These are phyloP conservation scores for Coturnix japonica DNA, from an alignment of 2,113 vertebrate species.

Conservation along the genomic window DNA sequence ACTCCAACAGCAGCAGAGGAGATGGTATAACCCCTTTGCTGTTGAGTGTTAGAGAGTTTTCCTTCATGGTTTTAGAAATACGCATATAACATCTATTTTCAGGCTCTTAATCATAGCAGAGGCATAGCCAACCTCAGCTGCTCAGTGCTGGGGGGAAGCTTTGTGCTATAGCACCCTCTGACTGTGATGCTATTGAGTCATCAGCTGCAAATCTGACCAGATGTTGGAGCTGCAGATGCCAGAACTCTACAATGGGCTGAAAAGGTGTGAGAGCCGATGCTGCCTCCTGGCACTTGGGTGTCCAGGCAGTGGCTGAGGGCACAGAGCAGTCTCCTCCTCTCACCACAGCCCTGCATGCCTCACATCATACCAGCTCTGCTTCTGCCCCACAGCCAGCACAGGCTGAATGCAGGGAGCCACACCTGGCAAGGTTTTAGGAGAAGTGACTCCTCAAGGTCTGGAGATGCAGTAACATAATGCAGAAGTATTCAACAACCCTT, in stretches of 20 bases:
- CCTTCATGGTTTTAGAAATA: not conserved
- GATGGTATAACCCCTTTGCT: not conserved
- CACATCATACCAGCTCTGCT: not conserved
- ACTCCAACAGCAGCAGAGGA: not conserved
- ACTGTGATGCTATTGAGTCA: not conserved
- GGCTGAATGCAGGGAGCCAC: rapidly evolving
- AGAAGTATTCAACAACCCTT: not conserved
- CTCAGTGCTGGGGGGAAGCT: not conserved
- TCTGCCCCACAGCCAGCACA: rapidly evolving
- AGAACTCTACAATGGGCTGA: not conserved
- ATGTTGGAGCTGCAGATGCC: not conserved
- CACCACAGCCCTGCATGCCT: rapidly evolving
- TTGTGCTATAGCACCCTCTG: not conserved
- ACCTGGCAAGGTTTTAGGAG: not conserved
- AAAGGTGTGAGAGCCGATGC: rapidly evolving
- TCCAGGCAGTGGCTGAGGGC: rapidly evolving
- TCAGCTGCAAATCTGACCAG: slow-evolving; percentile 1
- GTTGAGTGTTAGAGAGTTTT: not conserved
- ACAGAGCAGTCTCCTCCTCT: rapidly evolving
- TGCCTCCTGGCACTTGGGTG: not conserved
- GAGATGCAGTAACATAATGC: not conserved
- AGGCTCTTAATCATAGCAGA: not conserved
- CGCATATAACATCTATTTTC: not conserved
- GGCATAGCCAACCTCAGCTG: not conserved
- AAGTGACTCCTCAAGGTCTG: not conserved